Percentiles rank a stretch among this genome's conserved stretches.
These are phyloP conservation scores for Scylla paramamosain DNA, from an alignment of 1,140 invertebrate genomes.

Conservation along the genomic window DNA sequence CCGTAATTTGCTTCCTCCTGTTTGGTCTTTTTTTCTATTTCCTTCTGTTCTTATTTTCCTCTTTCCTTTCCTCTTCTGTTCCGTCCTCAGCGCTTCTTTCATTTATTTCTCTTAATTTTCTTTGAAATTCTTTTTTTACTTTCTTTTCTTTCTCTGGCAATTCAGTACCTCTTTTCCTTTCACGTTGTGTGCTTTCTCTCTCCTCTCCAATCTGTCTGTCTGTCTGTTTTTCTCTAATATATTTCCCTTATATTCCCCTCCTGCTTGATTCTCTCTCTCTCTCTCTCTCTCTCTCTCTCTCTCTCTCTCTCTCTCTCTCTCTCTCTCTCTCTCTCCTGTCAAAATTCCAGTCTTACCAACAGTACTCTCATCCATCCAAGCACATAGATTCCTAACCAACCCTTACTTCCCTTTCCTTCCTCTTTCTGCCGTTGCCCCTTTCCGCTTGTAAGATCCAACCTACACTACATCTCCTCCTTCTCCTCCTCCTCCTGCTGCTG, in stretches of 20 bases:
- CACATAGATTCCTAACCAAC: too few relatives aligned
- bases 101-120: too few relatives aligned
- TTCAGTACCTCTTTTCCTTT: too few relatives aligned
- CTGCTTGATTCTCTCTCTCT: not conserved
- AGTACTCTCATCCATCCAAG: not conserved
- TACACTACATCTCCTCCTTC: not conserved
- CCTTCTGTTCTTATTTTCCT: not conserved
- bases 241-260: too few relatives aligned
- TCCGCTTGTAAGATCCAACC: not conserved
- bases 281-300: not conserved
- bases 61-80: not conserved
- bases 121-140: too few relatives aligned
- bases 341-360: too few relatives aligned
- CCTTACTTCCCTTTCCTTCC: not conserved
- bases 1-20: not conserved
- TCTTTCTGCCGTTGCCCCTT: not conserved
- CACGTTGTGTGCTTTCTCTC: too few relatives aligned
- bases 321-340: too few relatives aligned
- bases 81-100: not conserved
- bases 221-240: too few relatives aligned
- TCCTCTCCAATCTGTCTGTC: too few relatives aligned
- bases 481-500: not conserved
- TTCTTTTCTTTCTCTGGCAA: too few relatives aligned
- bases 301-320: not conserved
- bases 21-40: not conserved